Evolutionary conservation across 2,113 vertebrate genomes (phyloP), one percentile per base, ranked within the genome.

Genomic region (Brachyhypopomus gauderio): DNA sequence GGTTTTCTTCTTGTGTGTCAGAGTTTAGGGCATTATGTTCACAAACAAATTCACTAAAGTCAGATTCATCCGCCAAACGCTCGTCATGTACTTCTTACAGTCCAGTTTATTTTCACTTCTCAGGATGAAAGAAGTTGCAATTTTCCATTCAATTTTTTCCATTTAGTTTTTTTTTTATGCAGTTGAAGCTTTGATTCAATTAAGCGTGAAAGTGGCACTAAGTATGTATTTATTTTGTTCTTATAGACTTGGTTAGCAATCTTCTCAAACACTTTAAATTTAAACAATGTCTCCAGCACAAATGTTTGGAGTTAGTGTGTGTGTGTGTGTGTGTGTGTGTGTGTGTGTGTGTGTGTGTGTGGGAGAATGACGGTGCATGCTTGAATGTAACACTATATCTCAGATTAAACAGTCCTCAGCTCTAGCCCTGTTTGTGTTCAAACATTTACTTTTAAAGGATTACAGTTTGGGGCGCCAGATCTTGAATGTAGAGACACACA

Each of bases 371-470:
- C 5, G 17, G 41, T 11, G 60, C 12, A 45, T 3, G 25, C 89
- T 90, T 90, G 90, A 90, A 89, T 92, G 93, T 94, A 94, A 95
- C 88, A 91, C 89, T 94, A 92, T 94, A 93, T 93, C 82, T 59
- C 90, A 93, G 91, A 92, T 95, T 93, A 94, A 94, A 95, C 93
- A 94, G 87, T 94, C 92, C 92, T 89, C 92, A 90, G 88, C 87
- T 90, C 88, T 89, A 91, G 92, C 93, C 90, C 89, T 93, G 93
- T 94, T 94, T 94, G 93, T 90, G 89, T 95, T 93, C 91, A 92
- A 94, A 94, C 92, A 92, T 93, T 93, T 93, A 92, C 93, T 94
- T 92, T 91, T 88, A 91, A 93, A 94, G 90, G 91, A 93, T 94
- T 93, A 92, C 91, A 91, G 91, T 86, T 82, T 91, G 86, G 82